Evolutionary conservation across 1,140 invertebrate genomes (phyloP).

Genomic region (Drosophila funebris): DNA sequence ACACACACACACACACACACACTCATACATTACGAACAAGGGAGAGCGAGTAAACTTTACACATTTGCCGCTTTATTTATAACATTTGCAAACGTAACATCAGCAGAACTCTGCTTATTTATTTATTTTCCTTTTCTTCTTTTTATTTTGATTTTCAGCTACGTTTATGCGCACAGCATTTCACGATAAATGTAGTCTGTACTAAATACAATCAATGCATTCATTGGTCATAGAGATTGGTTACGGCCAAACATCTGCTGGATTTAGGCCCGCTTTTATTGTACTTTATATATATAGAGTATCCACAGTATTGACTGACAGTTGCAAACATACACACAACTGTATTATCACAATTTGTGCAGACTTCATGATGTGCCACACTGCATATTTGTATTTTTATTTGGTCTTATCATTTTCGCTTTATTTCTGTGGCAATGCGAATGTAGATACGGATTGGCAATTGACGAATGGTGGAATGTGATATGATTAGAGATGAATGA

Average conservation of each 20-base stretch:
- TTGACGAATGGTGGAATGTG: constrained; percentile 38
- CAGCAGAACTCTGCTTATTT: constrained; percentile 11
- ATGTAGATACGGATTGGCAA: constrained; percentile 24
- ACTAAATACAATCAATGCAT: neutral
- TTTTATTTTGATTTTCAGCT: constrained; percentile 15
- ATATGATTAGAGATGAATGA: constrained; percentile 56
- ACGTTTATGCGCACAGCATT: constrained; percentile 21
- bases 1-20: neutral
- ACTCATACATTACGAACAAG: constrained; percentile 26
- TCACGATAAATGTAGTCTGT: neutral
- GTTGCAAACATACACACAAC: no score
- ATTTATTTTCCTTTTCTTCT: constrained; percentile 5
- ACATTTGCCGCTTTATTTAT: constrained; percentile 76
- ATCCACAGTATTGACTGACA: neutral
- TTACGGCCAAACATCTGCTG: no score
- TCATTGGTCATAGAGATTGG: no score
- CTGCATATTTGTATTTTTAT: neutral
- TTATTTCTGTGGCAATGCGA: constrained; percentile 17
- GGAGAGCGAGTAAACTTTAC: constrained; percentile 61
- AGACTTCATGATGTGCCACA: neutral
- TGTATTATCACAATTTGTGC: neutral
- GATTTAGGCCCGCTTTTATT: no score
- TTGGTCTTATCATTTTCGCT: constrained; percentile 16
- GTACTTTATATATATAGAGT: no score
- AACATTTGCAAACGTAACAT: constrained; percentile 49